These are phyloP conservation scores for Dolichopus griseipennis DNA, from an alignment of 2,888 invertebrate species.

Conservation along the genomic window DNA sequence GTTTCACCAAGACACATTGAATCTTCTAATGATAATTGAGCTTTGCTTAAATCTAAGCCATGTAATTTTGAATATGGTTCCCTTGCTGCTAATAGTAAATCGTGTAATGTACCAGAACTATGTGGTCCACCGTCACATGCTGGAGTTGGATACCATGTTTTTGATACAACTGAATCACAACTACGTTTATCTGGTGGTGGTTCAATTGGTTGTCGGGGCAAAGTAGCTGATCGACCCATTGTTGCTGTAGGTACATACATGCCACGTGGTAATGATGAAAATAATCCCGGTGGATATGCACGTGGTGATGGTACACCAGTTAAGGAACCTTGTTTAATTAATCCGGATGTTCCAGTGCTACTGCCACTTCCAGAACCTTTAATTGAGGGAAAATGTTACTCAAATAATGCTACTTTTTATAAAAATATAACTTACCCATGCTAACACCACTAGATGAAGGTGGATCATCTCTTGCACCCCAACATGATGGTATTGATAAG, in stretches of 20 bases:
- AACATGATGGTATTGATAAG: conserved; percentile 46
- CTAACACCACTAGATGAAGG: conserved; percentile 47
- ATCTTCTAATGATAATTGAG: conserved; percentile 48
- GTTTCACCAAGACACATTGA: conserved; percentile 50
- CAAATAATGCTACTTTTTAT: neutral
- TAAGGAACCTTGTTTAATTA: conserved; percentile 33
- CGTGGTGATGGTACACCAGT: conserved; percentile 33
- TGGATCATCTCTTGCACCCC: conserved; percentile 47
- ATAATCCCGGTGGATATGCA: conserved; percentile 38
- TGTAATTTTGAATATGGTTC: conserved; percentile 47
- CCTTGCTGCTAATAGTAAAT: conserved; percentile 38
- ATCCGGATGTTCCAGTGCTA: conserved; percentile 39
- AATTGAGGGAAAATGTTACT: neutral
- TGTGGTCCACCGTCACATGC: conserved; percentile 44
- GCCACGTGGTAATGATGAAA: conserved; percentile 46
- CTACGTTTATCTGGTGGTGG: conserved; percentile 44
- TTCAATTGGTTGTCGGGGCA: conserved; percentile 45
- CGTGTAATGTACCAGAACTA: conserved; percentile 34
- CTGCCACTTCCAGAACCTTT: conserved; percentile 44
- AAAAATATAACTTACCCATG: conserved; percentile 38
- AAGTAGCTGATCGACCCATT: conserved; percentile 44
- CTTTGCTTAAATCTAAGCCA: conserved; percentile 49
- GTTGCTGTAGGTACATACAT: conserved; percentile 44
- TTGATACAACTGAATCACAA: conserved; percentile 48
- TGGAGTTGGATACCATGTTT: conserved; percentile 47